Conservation (phyloP, 1,140 invertebrate species). For the Pseudomyrmex cubaensis region DNA sequence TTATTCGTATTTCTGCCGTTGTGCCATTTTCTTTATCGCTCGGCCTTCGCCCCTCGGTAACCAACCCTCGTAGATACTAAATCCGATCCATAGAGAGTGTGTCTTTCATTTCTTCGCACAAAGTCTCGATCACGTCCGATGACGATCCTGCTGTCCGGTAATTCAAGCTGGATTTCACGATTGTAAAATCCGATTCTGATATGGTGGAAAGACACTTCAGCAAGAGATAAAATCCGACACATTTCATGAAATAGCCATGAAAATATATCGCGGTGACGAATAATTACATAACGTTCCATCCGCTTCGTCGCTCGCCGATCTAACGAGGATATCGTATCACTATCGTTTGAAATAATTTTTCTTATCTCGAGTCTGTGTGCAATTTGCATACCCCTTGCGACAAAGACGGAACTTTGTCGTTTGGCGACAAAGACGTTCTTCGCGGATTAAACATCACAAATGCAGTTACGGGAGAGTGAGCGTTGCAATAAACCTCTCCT, state of each 20-base stretch:
- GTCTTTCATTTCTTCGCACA: slow-evolving; percentile 44
- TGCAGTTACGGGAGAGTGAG: slow-evolving; percentile 3
- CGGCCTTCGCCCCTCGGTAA: slow-evolving; percentile 16
- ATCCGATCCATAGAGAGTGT: slow-evolving; percentile 34
- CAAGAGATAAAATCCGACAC: too few species aligned
- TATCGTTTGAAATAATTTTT: too few species aligned
- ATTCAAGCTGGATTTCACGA: slow-evolving; percentile 34
- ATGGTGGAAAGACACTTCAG: too few species aligned
- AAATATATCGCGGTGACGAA: too few species aligned
- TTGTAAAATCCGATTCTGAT: not conserved
- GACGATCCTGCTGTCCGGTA: slow-evolving; percentile 11
- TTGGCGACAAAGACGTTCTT: not conserved
- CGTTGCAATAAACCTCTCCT: not conserved
- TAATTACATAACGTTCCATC: too few species aligned
- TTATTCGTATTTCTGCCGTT: slow-evolving; percentile 24
- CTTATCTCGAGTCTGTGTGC: too few species aligned
- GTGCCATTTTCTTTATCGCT: slow-evolving; percentile 32
- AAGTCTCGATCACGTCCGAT: slow-evolving; percentile 16
- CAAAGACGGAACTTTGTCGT: not conserved
- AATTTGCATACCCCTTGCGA: too few species aligned
- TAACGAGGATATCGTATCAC: too few species aligned
- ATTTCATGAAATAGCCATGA: not conserved
- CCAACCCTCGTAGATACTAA: slow-evolving; percentile 50
- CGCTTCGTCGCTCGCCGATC: too few species aligned
- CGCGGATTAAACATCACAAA: slow-evolving; percentile 35